These are phyloP conservation scores for Vombatus ursinus DNA, from an alignment of 2,113 vertebrate species.

Conservation along the genomic window DNA sequence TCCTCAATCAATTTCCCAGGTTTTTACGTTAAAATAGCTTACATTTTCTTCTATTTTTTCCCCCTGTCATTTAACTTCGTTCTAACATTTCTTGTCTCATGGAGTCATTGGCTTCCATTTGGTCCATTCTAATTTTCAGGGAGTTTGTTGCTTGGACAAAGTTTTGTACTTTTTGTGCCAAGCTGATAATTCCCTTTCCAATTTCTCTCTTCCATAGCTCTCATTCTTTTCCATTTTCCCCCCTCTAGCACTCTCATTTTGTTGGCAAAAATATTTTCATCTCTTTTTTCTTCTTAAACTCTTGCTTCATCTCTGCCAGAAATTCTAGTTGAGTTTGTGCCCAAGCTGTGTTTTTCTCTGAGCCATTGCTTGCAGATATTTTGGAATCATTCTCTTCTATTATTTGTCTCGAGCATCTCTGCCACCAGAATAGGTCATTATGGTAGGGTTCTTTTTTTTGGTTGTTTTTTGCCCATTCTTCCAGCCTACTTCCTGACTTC, in stretches of 20 bases:
- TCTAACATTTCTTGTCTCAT: background rate
- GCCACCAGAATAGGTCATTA: background rate
- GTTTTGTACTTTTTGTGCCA: background rate
- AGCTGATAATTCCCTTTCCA: background rate
- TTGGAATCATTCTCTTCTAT: background rate
- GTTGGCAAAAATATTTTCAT: background rate
- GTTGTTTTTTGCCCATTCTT: background rate
- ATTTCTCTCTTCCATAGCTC: background rate
- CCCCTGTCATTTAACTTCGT: background rate
- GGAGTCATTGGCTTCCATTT: background rate
- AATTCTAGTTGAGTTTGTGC: background rate
- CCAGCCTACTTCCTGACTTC: background rate
- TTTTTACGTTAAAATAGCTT: background rate
- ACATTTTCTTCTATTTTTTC: background rate
- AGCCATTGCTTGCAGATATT: background rate
- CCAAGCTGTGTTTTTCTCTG: background rate
- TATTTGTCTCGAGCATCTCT: background rate
- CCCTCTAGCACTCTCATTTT: background rate
- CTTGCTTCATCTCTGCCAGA: background rate
- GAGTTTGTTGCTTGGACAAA: background rate
- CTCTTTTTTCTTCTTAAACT: background rate
- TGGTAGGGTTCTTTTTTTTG: background rate
- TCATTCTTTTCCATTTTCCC: background rate
- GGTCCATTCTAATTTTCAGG: background rate
- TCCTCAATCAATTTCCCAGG: background rate